phyloP scores from a whole-genome alignment of 2,888 invertebrate species.

The Lasioglossum calceatum region DNA sequence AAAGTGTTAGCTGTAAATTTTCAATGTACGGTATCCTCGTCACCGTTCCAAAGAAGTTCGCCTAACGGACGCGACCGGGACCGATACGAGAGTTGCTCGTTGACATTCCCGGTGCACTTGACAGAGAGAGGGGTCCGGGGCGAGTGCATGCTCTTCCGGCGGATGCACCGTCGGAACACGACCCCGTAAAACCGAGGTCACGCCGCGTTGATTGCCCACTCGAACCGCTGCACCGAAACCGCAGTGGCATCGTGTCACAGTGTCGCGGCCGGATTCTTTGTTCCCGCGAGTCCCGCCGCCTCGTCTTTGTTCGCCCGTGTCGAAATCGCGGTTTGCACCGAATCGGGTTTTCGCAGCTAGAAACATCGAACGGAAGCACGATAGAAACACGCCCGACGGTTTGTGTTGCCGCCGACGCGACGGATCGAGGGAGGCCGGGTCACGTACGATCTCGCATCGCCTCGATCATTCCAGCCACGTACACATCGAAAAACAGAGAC shows the following conservation, averaged over 20 bases:
- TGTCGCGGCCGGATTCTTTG: slow-evolving; percentile 21
- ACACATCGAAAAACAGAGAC: slow-evolving; percentile 24
- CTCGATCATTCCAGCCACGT: slow-evolving; percentile 60
- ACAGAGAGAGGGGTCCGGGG: slow-evolving; percentile 1
- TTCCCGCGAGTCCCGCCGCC: neutral
- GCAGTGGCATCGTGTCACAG: slow-evolving; percentile 6
- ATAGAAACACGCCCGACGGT: neutral
- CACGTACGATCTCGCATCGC: slow-evolving; percentile 37
- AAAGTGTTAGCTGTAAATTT: neutral
- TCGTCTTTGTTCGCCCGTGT: neutral
- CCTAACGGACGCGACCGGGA: neutral
- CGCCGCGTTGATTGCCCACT: slow-evolving; percentile 46
- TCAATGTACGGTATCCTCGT: neutral
- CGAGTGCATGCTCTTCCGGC: slow-evolving; percentile 34
- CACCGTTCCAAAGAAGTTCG: neutral
- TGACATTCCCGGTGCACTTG: slow-evolving; percentile 18
- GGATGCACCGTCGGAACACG: slow-evolving; percentile 24
- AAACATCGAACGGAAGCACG: neutral
- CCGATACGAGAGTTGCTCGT: slow-evolving; percentile 12
- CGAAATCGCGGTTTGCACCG: neutral
- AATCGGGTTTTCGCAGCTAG: neutral
- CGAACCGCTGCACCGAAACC: slow-evolving; percentile 40
- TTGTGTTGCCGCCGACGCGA: neutral
- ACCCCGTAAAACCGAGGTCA: slow-evolving; percentile 34
- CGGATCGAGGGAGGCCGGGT: slow-evolving; percentile 11